phyloP scores from a whole-genome alignment of 2,888 invertebrate genomes.

The Carabus problematicus region DNA sequence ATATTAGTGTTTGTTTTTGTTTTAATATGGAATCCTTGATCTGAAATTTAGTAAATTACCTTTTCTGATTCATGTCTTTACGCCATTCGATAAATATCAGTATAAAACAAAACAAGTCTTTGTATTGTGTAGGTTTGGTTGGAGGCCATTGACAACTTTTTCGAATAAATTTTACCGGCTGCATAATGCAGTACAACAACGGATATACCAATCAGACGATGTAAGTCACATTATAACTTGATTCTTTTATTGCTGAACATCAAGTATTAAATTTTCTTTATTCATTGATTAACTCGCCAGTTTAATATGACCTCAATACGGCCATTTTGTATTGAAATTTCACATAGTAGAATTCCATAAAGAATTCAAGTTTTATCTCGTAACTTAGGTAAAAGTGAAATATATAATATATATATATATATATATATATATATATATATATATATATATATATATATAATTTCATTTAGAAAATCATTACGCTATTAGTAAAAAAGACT shows the following conservation, averaged over 20 bases:
- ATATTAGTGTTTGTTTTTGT: constrained; percentile 28
- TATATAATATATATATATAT: no score
- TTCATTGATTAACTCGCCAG: constrained; percentile 17
- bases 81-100: constrained; percentile 23
- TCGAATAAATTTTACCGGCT: constrained; percentile 50
- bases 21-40: constrained; percentile 19
- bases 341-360: no score
- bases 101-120: constrained; percentile 41
- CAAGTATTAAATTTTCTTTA: constrained; percentile 23
- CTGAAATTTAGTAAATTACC: constrained; percentile 29
- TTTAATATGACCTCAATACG: constrained; percentile 42
- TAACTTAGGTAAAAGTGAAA: no score
- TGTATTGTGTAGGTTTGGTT: constrained; percentile 49
- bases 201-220: constrained; percentile 59
- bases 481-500: not conserved
- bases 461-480: not conserved
- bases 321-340: constrained; percentile 39
- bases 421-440: no score
- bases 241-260: constrained; percentile 21
- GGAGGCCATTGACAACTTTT: constrained; percentile 50
- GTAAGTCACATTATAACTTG: constrained; percentile 50
- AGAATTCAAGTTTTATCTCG: no score
- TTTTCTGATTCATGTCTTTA: constrained; percentile 39
- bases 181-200: constrained; percentile 61
- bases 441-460: no score